These are phyloP conservation scores for Galaxea fascicularis DNA, from an alignment of 92 coral and sea anemone species.

Conservation along the genomic window DNA sequence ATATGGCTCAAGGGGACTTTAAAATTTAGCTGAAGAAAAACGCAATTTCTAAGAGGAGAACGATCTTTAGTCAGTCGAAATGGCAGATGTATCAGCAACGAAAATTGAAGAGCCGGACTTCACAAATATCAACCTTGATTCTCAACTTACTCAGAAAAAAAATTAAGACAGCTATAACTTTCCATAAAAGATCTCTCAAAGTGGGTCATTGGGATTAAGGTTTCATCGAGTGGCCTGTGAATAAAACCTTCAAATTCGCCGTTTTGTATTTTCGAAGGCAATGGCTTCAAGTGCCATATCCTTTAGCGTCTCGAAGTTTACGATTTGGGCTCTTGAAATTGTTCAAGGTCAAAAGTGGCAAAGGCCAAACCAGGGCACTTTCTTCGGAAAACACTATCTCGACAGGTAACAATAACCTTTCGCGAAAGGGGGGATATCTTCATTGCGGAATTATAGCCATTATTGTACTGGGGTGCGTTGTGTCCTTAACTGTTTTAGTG, in stretches of 20 bases:
- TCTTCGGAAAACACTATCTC: not conserved
- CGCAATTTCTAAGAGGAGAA: not conserved
- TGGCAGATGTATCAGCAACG: not conserved
- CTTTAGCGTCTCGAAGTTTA: not conserved
- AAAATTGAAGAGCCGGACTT: not conserved
- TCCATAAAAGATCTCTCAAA: too few species aligned
- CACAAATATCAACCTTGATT: not conserved
- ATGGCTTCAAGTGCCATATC: not conserved
- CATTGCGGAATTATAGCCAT: constrained; percentile 5
- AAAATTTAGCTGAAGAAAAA: not conserved
- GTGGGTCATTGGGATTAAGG: not conserved
- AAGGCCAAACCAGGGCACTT: not conserved
- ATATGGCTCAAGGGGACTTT: not conserved
- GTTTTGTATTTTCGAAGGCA: not conserved
- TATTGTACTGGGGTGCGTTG: not conserved
- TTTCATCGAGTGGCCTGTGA: not conserved
- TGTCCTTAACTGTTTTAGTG: not conserved
- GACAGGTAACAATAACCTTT: not conserved
- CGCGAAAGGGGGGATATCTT: not conserved
- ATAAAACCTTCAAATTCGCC: not conserved
- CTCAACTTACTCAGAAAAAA: too few species aligned
- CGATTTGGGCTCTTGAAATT: not conserved
- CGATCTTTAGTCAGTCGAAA: not conserved
- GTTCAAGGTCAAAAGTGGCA: constrained; percentile 1
- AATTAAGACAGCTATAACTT: too few species aligned